Percentiles rank a stretch among this genome's conserved stretches.
Evolutionary conservation across 2,888 invertebrate genomes (phyloP).

Genomic region (Tachina fera): DNA sequence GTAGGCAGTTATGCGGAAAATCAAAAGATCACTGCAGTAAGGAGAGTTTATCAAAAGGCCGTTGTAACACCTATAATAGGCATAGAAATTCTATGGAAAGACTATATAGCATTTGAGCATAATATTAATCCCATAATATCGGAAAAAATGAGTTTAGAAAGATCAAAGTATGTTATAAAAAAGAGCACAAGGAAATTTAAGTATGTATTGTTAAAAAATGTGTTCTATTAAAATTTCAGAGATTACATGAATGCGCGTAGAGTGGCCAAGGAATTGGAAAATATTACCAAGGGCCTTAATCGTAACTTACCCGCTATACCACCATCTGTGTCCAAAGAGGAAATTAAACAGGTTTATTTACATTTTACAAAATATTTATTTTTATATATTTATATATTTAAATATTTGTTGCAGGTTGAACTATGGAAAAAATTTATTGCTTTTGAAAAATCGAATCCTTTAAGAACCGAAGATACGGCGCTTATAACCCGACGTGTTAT

Average conservation of each 20-base stretch:
- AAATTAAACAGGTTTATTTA: constrained; percentile 91
- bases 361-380: not conserved
- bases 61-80: constrained; percentile 98
- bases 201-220: not conserved
- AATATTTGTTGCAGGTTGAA: constrained; percentile 87
- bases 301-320: constrained; percentile 98
- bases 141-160: constrained; percentile 98
- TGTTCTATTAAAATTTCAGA: constrained; percentile 81
- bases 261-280: constrained; percentile 98
- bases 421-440: constrained; percentile 99
- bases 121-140: constrained; percentile 91
- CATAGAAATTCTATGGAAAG: constrained; percentile 98
- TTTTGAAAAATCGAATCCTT: constrained; percentile 98
- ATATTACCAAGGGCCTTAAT: constrained; percentile 96
- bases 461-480: constrained; percentile 97
- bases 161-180: constrained; percentile 85
- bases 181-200: not conserved
- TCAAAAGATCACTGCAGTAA: constrained; percentile 98
- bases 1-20: constrained; percentile 99
- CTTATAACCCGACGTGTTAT: constrained; percentile 96
- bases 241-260: constrained; percentile 99
- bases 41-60: constrained; percentile 98
- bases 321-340: constrained; percentile 95
- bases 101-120: constrained; percentile 98
- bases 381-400: not conserved